phyloP scores from a whole-genome alignment of 2,113 vertebrate genomes.

The Ptilonorhynchus violaceus region DNA sequence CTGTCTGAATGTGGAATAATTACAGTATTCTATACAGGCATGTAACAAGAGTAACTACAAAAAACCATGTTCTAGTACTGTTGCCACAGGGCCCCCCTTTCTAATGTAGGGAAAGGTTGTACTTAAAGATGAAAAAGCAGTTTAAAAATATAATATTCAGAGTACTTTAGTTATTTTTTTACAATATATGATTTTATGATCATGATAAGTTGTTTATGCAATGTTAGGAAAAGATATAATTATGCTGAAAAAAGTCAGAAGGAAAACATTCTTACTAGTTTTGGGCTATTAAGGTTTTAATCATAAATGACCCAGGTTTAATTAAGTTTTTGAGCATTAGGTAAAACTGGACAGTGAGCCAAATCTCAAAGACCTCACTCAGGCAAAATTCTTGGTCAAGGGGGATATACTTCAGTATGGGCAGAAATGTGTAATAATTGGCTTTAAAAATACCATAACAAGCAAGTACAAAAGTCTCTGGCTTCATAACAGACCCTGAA shows the following conservation, averaged over 20 bases:
- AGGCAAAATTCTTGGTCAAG: not conserved
- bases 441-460: not conserved
- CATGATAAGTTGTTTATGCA: not conserved
- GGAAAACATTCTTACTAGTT: not conserved
- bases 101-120: not conserved
- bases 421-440: constrained; percentile 33
- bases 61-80: not conserved
- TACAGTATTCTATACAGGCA: not conserved
- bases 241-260: not conserved
- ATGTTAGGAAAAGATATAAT: not conserved
- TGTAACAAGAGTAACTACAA: not conserved
- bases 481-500: not conserved
- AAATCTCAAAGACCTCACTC: constrained; percentile 14
- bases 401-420: constrained; percentile 1
- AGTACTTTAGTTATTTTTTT: not conserved
- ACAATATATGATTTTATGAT: not conserved
- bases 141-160: not conserved
- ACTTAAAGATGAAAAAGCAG: not conserved
- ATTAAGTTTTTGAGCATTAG: constrained; percentile 19
- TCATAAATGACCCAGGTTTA: not conserved
- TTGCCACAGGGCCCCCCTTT: not conserved
- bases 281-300: not conserved
- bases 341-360: constrained; percentile 13
- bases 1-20: not conserved
- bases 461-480: constrained; percentile 3